phyloP scores from a whole-genome alignment of 2,888 invertebrate species.

The Lumbricus terrestris region DNA sequence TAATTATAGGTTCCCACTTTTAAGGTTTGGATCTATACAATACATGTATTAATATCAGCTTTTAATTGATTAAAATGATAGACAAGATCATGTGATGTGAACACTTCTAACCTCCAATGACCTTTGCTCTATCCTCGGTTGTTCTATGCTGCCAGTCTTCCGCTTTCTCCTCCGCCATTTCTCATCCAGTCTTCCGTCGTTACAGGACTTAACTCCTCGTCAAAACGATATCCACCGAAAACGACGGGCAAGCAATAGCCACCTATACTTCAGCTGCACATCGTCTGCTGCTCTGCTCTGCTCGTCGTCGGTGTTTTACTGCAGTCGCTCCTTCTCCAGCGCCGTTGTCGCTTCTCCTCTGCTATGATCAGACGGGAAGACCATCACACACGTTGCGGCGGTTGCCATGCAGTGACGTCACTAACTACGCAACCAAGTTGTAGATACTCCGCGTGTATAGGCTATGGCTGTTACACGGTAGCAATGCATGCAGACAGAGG shows the following conservation, averaged over 20 bases:
- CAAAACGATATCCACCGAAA: not conserved
- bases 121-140: not conserved
- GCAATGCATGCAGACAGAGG: too few relatives aligned
- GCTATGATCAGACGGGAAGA: not conserved
- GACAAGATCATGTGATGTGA: too few relatives aligned
- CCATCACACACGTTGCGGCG: not conserved
- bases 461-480: not conserved
- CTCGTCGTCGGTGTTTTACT: not conserved
- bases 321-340: not conserved
- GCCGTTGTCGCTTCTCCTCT: not conserved
- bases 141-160: not conserved
- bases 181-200: not conserved
- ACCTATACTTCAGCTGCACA: too few relatives aligned
- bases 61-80: too few relatives aligned
- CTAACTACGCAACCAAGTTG: not conserved
- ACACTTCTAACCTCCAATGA: not conserved
- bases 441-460: not conserved
- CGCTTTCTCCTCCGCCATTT: not conserved
- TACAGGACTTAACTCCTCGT: not conserved
- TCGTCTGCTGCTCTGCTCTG: too few relatives aligned
- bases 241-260: not conserved
- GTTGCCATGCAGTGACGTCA: not conserved
- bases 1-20: too few relatives aligned
- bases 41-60: too few relatives aligned
- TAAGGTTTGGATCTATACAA: too few relatives aligned